Conservation (phyloP, 2,113 vertebrate genomes). For the Geococcyx californianus region DNA sequence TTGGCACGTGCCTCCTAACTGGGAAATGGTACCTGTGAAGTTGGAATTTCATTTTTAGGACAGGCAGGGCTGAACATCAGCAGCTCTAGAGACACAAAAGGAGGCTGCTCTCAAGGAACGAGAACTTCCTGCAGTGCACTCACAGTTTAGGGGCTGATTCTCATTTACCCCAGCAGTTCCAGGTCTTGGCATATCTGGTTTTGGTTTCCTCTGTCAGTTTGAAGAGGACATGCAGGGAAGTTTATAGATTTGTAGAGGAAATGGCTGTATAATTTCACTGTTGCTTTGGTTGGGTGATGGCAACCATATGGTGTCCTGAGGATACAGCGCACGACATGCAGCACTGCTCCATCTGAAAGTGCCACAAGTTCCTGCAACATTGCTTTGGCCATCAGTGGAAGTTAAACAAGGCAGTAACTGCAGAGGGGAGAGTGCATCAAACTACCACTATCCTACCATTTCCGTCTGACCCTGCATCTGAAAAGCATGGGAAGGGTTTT, state of each 20-base stretch:
- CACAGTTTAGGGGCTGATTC: neutral
- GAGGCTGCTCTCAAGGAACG: neutral
- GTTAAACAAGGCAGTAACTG: neutral
- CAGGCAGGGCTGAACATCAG: neutral
- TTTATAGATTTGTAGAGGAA: conserved; percentile 43
- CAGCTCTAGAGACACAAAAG: neutral
- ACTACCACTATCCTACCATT: neutral
- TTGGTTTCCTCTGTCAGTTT: neutral
- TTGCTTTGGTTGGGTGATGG: neutral
- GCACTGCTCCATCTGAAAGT: neutral
- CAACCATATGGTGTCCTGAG: conserved; percentile 12
- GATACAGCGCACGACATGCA: neutral
- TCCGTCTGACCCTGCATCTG: neutral
- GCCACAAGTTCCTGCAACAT: neutral
- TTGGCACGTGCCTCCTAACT: fast-evolving
- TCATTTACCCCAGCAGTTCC: neutral
- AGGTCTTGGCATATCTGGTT: neutral
- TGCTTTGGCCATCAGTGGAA: neutral
- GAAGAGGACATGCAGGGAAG: neutral
- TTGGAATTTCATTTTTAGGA: neutral
- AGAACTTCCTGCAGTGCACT: neutral
- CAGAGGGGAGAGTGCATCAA: neutral
- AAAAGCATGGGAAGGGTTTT: neutral
- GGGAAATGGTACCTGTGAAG: neutral
- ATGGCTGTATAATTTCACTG: conserved; percentile 22